These are phyloP conservation scores for Pollicipes pollicipes DNA, from an alignment of 1,140 invertebrate species.

Conservation along the genomic window DNA sequence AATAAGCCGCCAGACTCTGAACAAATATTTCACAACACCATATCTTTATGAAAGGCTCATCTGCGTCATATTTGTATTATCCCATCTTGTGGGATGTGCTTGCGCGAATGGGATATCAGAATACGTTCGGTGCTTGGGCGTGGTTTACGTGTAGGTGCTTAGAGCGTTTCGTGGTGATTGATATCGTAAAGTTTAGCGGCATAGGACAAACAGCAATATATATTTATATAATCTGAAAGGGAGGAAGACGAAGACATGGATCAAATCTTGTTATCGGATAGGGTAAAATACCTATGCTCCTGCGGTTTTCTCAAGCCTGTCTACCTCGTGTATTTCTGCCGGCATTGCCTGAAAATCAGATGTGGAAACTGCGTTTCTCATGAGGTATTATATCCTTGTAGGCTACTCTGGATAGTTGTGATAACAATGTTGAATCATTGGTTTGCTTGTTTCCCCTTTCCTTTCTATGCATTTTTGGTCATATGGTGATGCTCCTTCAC, in stretches of 20 bases:
- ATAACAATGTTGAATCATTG: neutral
- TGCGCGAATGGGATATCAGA: no score
- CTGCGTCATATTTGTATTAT: conserved; percentile 1
- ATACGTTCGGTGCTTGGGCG: no score
- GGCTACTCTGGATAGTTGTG: neutral
- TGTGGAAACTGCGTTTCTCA: conserved; percentile 89
- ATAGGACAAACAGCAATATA: no score
- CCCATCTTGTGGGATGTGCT: no score
- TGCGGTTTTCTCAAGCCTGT: conserved; percentile 72
- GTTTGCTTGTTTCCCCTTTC: neutral
- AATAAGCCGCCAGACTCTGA: no score
- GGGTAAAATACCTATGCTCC: conserved; percentile 48
- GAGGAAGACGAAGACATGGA: conserved; percentile 29
- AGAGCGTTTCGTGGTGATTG: no score
- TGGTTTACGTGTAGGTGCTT: no score
- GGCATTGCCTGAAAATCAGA: conserved; percentile 75
- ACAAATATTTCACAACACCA: no score
- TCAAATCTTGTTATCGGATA: conserved; percentile 31
- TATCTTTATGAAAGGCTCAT: no score
- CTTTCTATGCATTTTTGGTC: neutral
- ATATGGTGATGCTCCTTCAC: no score
- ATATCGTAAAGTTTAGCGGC: no score
- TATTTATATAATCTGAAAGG: no score
- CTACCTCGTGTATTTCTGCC: conserved; percentile 76
- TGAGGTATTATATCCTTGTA: conserved; percentile 44